phyloP scores from a whole-genome alignment of 2,113 vertebrate species.

The Copsychus sechellarum region DNA sequence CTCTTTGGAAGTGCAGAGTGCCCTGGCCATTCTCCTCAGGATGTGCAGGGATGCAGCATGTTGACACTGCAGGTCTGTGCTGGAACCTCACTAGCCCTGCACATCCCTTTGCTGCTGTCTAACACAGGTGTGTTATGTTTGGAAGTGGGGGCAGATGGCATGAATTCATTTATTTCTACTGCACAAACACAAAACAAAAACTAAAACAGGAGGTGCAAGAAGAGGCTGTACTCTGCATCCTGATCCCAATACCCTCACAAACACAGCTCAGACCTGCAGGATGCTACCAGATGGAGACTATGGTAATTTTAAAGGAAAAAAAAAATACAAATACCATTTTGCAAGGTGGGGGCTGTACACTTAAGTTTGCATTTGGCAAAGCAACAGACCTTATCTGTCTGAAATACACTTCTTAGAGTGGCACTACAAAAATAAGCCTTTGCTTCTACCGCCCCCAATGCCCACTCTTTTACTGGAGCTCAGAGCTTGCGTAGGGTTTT shows the following conservation, averaged over 20 bases:
- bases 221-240: not conserved
- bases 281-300: conserved; percentile 28
- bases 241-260: not conserved
- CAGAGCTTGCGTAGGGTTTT: not conserved
- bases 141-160: not conserved
- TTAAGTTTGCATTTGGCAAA: conserved; percentile 37
- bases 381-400: conserved; percentile 10
- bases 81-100: fast-evolving
- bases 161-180: not conserved
- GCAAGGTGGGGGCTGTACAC: not conserved
- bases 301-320: conserved; percentile 43
- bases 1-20: not conserved
- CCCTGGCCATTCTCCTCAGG: not conserved
- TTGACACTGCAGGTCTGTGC: not conserved
- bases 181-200: not conserved
- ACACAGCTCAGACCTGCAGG: not conserved
- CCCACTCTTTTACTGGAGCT: not conserved
- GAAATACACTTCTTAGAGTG: conserved; percentile 9
- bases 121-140: not conserved
- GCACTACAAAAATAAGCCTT: not conserved
- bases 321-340: conserved; percentile 1
- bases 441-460: not conserved
- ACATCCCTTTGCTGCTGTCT: not conserved
- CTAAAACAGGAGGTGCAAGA: not conserved
- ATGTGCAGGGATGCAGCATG: not conserved